Conservation (phyloP, 2,797 vertebrate genomes). For the Phoeniculus purpureus region DNA sequence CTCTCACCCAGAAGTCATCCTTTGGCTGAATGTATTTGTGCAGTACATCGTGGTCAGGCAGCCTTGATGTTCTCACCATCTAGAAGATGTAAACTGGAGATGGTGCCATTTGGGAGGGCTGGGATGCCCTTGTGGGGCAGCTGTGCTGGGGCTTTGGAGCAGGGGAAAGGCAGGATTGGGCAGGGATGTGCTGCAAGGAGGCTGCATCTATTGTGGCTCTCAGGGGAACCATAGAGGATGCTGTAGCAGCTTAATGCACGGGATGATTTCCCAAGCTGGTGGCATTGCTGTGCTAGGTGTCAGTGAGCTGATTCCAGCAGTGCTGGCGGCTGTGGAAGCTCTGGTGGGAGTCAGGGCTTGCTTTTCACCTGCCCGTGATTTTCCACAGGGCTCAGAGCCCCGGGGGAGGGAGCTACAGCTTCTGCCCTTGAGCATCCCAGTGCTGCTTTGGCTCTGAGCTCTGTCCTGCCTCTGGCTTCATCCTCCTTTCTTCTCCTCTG, state of each 20-base stretch:
- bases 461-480: neutral
- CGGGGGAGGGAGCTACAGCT: neutral
- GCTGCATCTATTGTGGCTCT: neutral
- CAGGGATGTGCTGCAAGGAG: no score
- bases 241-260: neutral
- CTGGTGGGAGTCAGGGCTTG: neutral
- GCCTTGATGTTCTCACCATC: neutral
- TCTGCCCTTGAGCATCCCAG: neutral
- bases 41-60: no score
- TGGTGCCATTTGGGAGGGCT: neutral
- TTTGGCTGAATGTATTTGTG: neutral
- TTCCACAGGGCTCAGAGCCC: neutral
- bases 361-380: neutral
- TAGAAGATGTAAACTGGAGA: neutral
- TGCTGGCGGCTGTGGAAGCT: neutral
- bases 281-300: neutral
- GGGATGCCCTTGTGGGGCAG: accelerated
- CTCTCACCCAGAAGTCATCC: neutral
- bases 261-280: neutral
- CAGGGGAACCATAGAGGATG: accelerated
- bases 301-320: neutral
- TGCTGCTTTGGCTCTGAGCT: no score
- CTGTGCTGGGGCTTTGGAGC: neutral
- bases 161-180: neutral
- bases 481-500: neutral